Evolutionary conservation across 35 echinoderm and acorn worm species (phyloP).

Genomic region (Heliocidaris tuberculata): DNA sequence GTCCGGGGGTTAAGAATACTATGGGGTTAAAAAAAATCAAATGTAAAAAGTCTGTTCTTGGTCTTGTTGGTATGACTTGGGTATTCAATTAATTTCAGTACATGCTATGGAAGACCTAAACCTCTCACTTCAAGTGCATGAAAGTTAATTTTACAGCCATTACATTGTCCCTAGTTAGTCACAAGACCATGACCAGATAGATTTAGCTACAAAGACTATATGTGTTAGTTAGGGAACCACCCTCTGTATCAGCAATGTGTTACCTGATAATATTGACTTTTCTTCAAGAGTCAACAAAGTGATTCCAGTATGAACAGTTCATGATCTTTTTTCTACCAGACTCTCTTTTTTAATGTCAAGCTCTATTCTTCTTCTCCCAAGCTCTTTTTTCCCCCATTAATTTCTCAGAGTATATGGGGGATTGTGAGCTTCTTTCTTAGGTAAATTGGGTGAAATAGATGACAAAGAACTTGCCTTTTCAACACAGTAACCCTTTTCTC

Average conservation of each 20-base stretch:
- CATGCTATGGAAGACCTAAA: neutral
- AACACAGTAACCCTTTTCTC: no score
- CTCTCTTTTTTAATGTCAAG: neutral
- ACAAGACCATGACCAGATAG: neutral
- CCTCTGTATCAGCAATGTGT: neutral
- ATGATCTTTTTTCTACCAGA: neutral
- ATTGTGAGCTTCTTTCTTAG: no score
- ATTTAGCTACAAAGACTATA: neutral
- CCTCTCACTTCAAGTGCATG: neutral
- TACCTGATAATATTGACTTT: conserved; percentile 13
- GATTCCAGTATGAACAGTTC: neutral
- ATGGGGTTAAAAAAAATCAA: no score
- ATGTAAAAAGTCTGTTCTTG: no score
- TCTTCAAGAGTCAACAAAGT: neutral
- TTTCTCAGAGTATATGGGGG: no score
- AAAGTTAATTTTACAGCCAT: neutral
- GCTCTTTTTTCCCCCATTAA: no score
- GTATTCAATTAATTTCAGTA: no score
- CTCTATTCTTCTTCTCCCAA: no score
- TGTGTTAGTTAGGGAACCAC: neutral
- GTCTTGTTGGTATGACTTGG: no score
- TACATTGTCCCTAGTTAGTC: neutral
- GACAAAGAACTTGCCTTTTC: no score
- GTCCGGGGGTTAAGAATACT: no score
- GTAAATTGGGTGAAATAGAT: no score